phyloP scores from a whole-genome alignment of 2,797 vertebrate species.

The Thamnophis elegans region DNA sequence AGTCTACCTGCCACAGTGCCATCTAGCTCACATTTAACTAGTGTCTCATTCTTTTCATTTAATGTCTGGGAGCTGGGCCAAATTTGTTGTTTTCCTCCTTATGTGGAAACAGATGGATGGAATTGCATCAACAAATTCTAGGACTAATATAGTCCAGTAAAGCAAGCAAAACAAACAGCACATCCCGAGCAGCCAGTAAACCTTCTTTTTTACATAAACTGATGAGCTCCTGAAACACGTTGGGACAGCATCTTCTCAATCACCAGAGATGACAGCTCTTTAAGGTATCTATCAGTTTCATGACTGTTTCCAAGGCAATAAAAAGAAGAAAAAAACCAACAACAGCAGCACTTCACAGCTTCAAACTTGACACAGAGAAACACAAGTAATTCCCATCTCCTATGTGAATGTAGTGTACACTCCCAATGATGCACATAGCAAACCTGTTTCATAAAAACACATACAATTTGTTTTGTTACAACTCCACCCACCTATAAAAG shows the following conservation, averaged over 20 bases:
- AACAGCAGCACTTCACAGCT: constrained; percentile 51
- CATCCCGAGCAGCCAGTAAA: not conserved
- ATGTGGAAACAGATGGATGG: constrained; percentile 73
- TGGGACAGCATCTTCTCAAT: not conserved
- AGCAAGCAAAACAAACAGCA: constrained; percentile 43
- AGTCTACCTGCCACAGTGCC: not conserved
- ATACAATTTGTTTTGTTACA: not conserved
- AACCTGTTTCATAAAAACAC: not conserved
- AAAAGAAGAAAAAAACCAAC: constrained; percentile 19
- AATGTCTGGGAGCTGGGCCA: constrained; percentile 62
- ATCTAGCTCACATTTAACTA: not conserved
- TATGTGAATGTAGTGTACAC: fast-evolving
- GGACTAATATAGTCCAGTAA: constrained; percentile 46
- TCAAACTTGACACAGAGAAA: constrained; percentile 23
- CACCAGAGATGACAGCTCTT: not conserved
- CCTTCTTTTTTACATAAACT: not conserved
- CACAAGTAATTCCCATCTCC: fast-evolving
- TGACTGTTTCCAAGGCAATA: constrained; percentile 65
- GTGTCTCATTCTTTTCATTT: constrained; percentile 9
- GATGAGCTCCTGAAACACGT: not conserved
- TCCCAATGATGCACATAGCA: not conserved
- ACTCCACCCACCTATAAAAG: not conserved
- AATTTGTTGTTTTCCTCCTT: constrained; percentile 57
- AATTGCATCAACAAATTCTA: constrained; percentile 54
- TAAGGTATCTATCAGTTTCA: constrained; percentile 16